phyloP scores from a whole-genome alignment of 2,888 invertebrate genomes.

The Chaetogeoica ovagalla region DNA sequence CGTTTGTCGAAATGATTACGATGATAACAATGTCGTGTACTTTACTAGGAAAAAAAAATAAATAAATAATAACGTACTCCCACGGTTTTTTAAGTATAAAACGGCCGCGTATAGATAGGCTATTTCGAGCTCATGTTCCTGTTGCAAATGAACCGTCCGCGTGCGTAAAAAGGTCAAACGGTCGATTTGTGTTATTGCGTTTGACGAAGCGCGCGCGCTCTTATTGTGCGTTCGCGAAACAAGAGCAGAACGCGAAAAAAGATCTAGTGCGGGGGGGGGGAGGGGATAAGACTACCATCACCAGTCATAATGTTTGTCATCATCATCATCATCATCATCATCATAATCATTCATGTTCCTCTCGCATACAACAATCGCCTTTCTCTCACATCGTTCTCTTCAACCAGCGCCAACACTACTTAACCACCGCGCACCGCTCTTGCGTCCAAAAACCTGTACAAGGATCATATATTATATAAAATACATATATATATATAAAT shows the following conservation, averaged over 20 bases:
- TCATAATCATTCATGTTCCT: conserved; percentile 48
- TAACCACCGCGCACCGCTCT: conserved; percentile 1
- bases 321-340: conserved; percentile 48
- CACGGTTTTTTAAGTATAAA: too few species aligned
- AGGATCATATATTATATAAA: not conserved
- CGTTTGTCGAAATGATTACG: too few species aligned
- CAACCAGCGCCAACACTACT: conserved; percentile 16
- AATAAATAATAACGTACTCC: too few species aligned
- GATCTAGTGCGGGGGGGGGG: not conserved
- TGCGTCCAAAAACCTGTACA: not conserved
- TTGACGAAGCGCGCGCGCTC: conserved; percentile 20
- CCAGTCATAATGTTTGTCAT: conserved; percentile 45
- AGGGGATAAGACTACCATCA: not conserved
- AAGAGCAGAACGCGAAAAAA: conserved; percentile 1
- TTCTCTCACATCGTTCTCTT: not conserved
- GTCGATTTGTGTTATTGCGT: conserved; percentile 43
- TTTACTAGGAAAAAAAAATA: too few species aligned
- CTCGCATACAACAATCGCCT: conserved; percentile 30
- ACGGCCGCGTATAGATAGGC: too few species aligned
- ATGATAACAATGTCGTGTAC: too few species aligned
- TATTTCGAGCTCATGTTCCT: too few species aligned
- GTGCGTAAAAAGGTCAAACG: conserved; percentile 40
- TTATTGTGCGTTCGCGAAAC: conserved; percentile 37
- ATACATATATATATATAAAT: not conserved
- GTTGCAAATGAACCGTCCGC: not conserved